A percentile compares a stretch with the other conserved stretches of the same genome.
Evolutionary conservation across 2,888 invertebrate genomes (phyloP).

Genomic region (Apoda limacodes): DNA sequence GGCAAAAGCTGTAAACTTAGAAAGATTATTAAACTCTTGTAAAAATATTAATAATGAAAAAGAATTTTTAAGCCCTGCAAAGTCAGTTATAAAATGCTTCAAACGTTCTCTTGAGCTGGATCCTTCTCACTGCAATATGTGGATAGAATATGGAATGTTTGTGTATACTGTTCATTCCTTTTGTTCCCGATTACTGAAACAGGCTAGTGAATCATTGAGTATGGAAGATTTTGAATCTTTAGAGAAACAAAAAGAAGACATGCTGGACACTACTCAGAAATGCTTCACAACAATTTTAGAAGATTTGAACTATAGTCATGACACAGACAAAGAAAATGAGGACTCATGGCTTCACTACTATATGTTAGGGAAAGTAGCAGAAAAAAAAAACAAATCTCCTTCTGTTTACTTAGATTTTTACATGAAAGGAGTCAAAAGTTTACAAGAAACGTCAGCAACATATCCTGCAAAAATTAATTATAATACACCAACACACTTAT

Average conservation of each 20-base stretch:
- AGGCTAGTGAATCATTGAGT: constrained; percentile 79
- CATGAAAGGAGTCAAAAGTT: constrained; percentile 79
- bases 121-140: constrained; percentile 78
- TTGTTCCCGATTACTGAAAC: constrained; percentile 87
- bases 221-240: constrained; percentile 81
- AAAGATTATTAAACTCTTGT: constrained; percentile 83
- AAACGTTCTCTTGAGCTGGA: constrained; percentile 82
- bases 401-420: constrained; percentile 83
- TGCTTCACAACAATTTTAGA: constrained; percentile 81
- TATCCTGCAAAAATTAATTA: constrained; percentile 91
- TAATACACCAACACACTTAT: constrained; percentile 82
- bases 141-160: constrained; percentile 93
- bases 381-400: constrained; percentile 84
- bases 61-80: constrained; percentile 77
- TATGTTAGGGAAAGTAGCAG: constrained; percentile 95
- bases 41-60: constrained; percentile 69
- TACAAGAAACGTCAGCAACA: constrained; percentile 83
- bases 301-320: constrained; percentile 64
- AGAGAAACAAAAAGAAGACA: constrained; percentile 81
- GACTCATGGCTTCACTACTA: constrained; percentile 95
- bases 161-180: constrained; percentile 92
- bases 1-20: constrained; percentile 81
- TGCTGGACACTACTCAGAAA: constrained; percentile 80
- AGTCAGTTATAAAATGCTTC: constrained; percentile 83
- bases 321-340: constrained; percentile 74